These are phyloP conservation scores for Acholoe squamosa DNA, from an alignment of 2,888 invertebrate genomes.

Conservation along the genomic window DNA sequence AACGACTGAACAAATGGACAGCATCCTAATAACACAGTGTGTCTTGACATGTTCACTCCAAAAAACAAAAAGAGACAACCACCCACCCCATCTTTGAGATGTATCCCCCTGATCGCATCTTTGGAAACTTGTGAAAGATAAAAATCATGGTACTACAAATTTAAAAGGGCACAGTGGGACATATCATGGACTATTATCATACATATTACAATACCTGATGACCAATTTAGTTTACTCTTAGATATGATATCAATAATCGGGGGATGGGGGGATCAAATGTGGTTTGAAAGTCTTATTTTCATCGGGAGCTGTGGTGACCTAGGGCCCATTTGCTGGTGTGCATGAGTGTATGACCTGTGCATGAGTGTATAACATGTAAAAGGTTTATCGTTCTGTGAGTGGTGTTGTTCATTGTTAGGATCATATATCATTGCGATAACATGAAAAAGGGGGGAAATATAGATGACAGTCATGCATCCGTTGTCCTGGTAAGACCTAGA, in stretches of 20 bases:
- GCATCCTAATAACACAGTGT: background rate
- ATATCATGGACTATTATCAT: slow-evolving; percentile 50
- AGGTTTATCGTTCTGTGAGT: background rate
- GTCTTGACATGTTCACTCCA: background rate
- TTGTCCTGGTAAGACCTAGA: background rate
- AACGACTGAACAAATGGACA: slow-evolving; percentile 6
- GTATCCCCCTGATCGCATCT: background rate
- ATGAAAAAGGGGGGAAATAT: background rate
- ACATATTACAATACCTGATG: slow-evolving; percentile 46
- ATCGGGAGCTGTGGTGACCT: background rate
- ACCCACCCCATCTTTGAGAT: background rate
- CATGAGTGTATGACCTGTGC: slow-evolving; percentile 34
- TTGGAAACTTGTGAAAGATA: slow-evolving; percentile 48
- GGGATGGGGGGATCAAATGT: slow-evolving; percentile 3
- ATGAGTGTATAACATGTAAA: background rate
- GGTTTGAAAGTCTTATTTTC: background rate
- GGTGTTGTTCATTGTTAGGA: background rate
- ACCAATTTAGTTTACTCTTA: slow-evolving; percentile 30
- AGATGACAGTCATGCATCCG: background rate
- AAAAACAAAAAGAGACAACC: background rate
- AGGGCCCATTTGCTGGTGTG: slow-evolving; percentile 57
- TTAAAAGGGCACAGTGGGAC: slow-evolving; percentile 29
- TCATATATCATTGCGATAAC: background rate
- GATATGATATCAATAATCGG: background rate
- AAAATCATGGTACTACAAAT: slow-evolving; percentile 33